Base-by-base conservation (phyloP, 2,888 invertebrate species). In the Tachina grossa region DNA sequence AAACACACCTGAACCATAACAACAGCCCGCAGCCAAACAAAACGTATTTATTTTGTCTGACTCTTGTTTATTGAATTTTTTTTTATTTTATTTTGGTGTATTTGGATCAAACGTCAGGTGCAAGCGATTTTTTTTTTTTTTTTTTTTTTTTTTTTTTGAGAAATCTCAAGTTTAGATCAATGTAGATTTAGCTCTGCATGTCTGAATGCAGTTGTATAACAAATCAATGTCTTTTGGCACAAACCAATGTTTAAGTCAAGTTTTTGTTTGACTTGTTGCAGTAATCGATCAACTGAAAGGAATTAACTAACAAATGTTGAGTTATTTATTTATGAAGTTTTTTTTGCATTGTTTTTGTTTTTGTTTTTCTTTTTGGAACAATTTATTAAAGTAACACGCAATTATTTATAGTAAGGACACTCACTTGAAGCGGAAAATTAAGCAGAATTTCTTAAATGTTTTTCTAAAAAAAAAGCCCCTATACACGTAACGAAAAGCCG, bases 101-200 rank as follows among this genome's bases (percentile, higher is more conserved):
- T 85, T 79, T 85, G 71, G 82, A 75, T 74, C 85, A 68, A 53
- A 31, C 81, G 85, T 82, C 85, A 85, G 85, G 85, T 83, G 82
- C 82, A 85, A 82, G 39, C 45, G 51, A 39, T 9, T 47, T 57
- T 31, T 57, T 72, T 49, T n/a, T n/a, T n/a, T n/a, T n/a, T 63
- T 19, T 51, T 76, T 77, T 9, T 55, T 19, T 10, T 47, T 11
- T 14, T 6, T 4, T 22, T 61, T 51, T 16, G 13, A 13, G 19
- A 65, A 55, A 66, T 68, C 81, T 74, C 59, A 75, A 81, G 81
- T 68, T 74, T 75, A 81, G 59, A 81, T 81, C 66, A 59, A 79
- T 47, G 45, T 19, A 41, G 65, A 57, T 80, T 72, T 68, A 39
- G 14, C 49, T 43, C 49, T 57, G 5, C 59, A 57, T 55, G 51